Conservation (phyloP, 2,888 invertebrate species). For the Xylota segnis region DNA sequence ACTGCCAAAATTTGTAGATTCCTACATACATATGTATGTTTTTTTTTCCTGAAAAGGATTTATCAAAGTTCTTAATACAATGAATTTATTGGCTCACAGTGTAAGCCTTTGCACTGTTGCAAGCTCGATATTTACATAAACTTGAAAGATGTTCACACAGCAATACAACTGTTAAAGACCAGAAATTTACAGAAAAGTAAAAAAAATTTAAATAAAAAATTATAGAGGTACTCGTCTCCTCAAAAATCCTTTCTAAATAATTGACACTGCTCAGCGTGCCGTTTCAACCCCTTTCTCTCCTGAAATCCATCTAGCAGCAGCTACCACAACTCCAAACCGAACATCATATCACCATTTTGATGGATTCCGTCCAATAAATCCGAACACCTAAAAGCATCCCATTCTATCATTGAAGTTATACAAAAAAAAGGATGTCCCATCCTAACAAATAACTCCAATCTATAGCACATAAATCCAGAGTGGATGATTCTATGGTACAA, state of each 20-base stretch:
- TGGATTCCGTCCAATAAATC: slow-evolving; percentile 48
- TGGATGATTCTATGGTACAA: slow-evolving; percentile 27
- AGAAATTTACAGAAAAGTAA: too few species aligned
- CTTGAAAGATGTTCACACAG: too few species aligned
- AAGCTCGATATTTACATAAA: too few species aligned
- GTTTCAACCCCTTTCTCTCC: slow-evolving; percentile 14
- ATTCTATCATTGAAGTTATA: slow-evolving; percentile 32
- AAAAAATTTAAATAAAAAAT: too few species aligned
- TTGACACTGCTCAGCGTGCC: background rate
- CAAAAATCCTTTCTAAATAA: slow-evolving; percentile 8
- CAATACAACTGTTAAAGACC: too few species aligned
- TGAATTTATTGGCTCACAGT: too few species aligned
- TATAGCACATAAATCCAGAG: slow-evolving; percentile 11
- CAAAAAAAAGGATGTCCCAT: slow-evolving; percentile 34
- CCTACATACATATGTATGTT: too few species aligned
- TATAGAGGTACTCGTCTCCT: too few species aligned
- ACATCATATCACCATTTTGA: slow-evolving; percentile 48
- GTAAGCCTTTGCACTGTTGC: too few species aligned
- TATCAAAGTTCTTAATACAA: too few species aligned
- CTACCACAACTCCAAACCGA: slow-evolving; percentile 27
- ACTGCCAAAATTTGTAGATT: too few species aligned
- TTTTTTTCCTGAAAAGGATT: too few species aligned
- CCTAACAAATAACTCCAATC: slow-evolving; percentile 32
- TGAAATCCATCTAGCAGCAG: background rate
- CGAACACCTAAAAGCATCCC: slow-evolving; percentile 57